Conservation (phyloP, 2,888 invertebrate species). For the Pachycephus smyrnensis region DNA sequence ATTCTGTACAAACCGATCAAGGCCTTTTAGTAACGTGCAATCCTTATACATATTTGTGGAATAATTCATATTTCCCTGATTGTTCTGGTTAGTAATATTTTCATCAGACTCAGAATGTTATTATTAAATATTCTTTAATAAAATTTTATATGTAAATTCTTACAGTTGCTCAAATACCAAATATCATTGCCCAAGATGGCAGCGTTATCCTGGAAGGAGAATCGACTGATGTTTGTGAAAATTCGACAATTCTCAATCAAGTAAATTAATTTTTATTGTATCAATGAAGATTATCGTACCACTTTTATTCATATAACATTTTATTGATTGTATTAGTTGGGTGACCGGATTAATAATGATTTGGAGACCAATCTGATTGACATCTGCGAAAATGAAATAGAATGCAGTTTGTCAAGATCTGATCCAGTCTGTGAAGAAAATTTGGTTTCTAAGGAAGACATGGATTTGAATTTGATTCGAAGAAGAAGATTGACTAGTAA, state of each 20-base stretch:
- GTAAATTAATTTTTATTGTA: conserved; percentile 42
- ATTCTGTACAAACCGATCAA: conserved; percentile 42
- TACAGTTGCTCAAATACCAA: conserved; percentile 68
- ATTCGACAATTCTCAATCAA: conserved; percentile 62
- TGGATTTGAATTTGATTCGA: conserved; percentile 1
- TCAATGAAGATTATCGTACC: conserved; percentile 16
- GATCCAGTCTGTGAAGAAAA: conserved; percentile 46
- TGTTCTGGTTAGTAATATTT: conserved; percentile 68
- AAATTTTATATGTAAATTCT: conserved; percentile 14
- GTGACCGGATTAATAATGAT: conserved; percentile 49
- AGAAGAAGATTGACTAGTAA: not conserved
- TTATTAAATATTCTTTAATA: conserved; percentile 1
- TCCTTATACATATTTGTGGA: conserved; percentile 37
- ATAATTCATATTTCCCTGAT: conserved; percentile 66
- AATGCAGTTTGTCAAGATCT: conserved; percentile 47
- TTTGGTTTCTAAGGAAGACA: conserved; percentile 14
- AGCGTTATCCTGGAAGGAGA: conserved; percentile 65
- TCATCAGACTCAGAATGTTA: not conserved
- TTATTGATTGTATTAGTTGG: conserved; percentile 44
- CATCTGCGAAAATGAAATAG: conserved; percentile 51
- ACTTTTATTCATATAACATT: not conserved
- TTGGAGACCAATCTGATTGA: conserved; percentile 49
- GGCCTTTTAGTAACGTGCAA: conserved; percentile 52
- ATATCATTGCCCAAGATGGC: conserved; percentile 68
- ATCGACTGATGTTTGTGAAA: conserved; percentile 63